Percentiles rank a stretch among this genome's conserved stretches.
Evolutionary conservation across 2,797 vertebrate genomes (phyloP).

Genomic region (Phalloptychus januarius): DNA sequence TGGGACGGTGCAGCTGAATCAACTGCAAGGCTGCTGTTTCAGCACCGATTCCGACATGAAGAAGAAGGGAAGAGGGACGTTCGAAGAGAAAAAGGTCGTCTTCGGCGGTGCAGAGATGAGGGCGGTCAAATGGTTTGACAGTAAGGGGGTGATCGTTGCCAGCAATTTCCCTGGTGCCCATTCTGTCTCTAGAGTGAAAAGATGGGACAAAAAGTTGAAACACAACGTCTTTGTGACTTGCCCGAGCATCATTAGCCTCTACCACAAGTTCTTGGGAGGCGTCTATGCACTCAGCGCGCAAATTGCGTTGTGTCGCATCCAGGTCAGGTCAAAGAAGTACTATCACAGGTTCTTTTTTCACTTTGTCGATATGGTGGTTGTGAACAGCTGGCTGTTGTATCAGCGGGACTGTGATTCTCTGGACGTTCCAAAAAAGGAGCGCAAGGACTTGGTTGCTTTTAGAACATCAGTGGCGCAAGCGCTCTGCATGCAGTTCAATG

Average conservation of each 20-base stretch:
- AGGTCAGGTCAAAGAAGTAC: constrained; percentile 10
- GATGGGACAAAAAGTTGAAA: constrained; percentile 25
- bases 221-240: constrained; percentile 22
- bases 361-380: constrained; percentile 33
- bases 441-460: constrained; percentile 25
- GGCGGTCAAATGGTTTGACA: constrained; percentile 37
- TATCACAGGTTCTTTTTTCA: constrained; percentile 17
- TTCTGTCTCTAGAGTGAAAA: constrained; percentile 3
- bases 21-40: constrained; percentile 20
- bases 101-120: constrained; percentile 5
- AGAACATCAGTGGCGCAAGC: constrained; percentile 25
- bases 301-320: neutral
- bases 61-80: constrained; percentile 23
- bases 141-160: constrained; percentile 16
- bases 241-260: constrained; percentile 21
- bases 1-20: constrained; percentile 14
- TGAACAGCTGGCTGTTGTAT: constrained; percentile 39
- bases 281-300: neutral
- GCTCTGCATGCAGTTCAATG: constrained; percentile 31
- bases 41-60: constrained; percentile 10
- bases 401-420: constrained; percentile 21
- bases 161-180: constrained; percentile 20
- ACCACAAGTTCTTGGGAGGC: constrained; percentile 1
- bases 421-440: constrained; percentile 14
- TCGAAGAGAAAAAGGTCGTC: constrained; percentile 15